phyloP scores from a whole-genome alignment of 30 jellyfish, hydroid and myxozoan genomes.

The Sanderia malayensis region DNA sequence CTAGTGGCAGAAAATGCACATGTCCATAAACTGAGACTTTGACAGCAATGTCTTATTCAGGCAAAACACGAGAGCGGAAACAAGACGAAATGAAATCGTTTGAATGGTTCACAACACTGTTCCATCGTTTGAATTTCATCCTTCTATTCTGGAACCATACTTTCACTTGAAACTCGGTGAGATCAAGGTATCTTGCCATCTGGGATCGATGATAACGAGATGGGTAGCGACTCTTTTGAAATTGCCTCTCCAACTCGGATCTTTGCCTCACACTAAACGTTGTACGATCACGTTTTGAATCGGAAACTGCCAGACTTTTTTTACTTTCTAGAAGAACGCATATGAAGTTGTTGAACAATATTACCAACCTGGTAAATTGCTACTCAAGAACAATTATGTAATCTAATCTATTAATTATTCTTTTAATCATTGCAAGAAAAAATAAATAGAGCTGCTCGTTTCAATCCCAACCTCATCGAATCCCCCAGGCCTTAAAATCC shows the following conservation, averaged over 20 bases:
- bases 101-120: constrained; percentile 27
- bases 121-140: constrained; percentile 59
- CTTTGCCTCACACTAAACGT: constrained; percentile 55
- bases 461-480: too few species aligned
- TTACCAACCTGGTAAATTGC: too few species aligned
- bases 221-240: constrained; percentile 48
- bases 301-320: constrained; percentile 8
- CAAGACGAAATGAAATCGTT: background rate
- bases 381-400: too few species aligned
- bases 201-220: constrained; percentile 50
- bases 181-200: constrained; percentile 40
- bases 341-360: too few species aligned
- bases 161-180: constrained; percentile 64
- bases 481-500: too few species aligned
- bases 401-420: too few species aligned
- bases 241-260: constrained; percentile 61
- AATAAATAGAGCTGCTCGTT: too few species aligned
- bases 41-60: too few species aligned
- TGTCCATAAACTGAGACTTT: too few species aligned
- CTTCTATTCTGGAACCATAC: constrained; percentile 71
- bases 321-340: constrained; percentile 45
- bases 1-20: too few species aligned
- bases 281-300: constrained; percentile 63
- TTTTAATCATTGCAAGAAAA: too few species aligned
- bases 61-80: constrained; percentile 25